Base-by-base conservation (phyloP, 92 coral and sea anemone species). In the Heteractis magnifica region DNA sequence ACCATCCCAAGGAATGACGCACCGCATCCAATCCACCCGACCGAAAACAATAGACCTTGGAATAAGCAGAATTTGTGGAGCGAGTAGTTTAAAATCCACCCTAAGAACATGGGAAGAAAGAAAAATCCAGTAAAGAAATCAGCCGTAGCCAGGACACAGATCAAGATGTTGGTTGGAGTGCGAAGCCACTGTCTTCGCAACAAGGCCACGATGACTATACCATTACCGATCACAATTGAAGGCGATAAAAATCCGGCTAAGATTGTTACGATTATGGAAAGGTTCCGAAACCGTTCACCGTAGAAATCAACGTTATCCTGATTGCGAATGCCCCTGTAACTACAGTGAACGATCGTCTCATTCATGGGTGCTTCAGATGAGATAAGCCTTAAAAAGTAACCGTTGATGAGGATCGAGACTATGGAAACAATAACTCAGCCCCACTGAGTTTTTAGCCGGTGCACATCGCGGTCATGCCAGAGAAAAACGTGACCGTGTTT, bases 61-160 rank as follows among this genome's bases (percentile, higher is more conserved):
- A 75, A 84, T 6, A n/a, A 1, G 13, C 87, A 84, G 10, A 82
- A 84, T 6, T 65, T 16, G 50, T 52, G 20, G 41, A 75, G 64
- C 6, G 26, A 14, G 65, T 48, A 59, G 52, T 74, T 77, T 51
- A 62, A 64, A 60, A 62, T 13, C 51, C 86, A 90, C 9, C 75
- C 56, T 5, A 79, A 48, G 62, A 86, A 87, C 84, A 81, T 56
- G 2, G 93, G 88, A 55, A 82, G 87, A 8, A 82, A 85, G 41
- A 83, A 14, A 62, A 90, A 72, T 51, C 93, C 93, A 48, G 81
- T 82, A 5, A 87, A 80, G 58, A 80, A 90, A 51, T 90, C 93
- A 34, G 88, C 82, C 11, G 78, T 26, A n/a, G 90, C 90, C 60
- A 90, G 85, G 72, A 70, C 50, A 75, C 93, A 90, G 51, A 90